Conservation (phyloP, 2,113 vertebrate genomes). For the Gallinago undulata region DNA sequence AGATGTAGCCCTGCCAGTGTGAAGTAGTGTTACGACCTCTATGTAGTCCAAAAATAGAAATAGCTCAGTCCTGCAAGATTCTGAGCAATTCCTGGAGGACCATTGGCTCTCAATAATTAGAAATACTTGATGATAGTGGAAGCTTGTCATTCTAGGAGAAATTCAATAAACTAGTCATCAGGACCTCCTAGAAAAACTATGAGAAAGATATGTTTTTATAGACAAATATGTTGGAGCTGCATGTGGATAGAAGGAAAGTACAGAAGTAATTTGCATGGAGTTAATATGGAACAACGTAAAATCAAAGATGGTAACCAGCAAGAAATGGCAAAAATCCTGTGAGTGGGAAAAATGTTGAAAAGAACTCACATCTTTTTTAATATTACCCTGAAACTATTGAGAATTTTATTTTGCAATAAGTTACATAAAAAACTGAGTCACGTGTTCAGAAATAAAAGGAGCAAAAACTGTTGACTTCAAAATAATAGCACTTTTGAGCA, state of each 20-base stretch:
- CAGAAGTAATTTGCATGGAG: not conserved
- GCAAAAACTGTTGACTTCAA: not conserved
- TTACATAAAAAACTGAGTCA: not conserved
- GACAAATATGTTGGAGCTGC: not conserved
- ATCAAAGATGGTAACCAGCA: not conserved
- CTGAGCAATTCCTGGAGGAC: not conserved
- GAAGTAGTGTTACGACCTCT: rapidly evolving
- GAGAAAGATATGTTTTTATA: not conserved
- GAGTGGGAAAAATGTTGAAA: not conserved
- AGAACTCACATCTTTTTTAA: not conserved
- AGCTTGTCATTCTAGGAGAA: not conserved
- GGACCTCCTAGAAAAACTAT: not conserved
- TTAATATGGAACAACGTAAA: not conserved
- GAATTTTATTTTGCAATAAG: not conserved
- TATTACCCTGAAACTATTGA: not conserved
- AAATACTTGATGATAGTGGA: not conserved
- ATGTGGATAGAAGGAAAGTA: not conserved
- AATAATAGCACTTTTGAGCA: not conserved
- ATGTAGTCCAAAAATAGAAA: not conserved
- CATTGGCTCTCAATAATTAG: not conserved
- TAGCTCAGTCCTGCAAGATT: not conserved
- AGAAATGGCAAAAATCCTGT: not conserved
- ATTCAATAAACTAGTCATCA: not conserved
- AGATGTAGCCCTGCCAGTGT: not conserved
- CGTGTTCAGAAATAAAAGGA: not conserved